These are phyloP conservation scores for Phymorhynchus buccinoides DNA, from an alignment of 1,140 invertebrate species.

Conservation along the genomic window DNA sequence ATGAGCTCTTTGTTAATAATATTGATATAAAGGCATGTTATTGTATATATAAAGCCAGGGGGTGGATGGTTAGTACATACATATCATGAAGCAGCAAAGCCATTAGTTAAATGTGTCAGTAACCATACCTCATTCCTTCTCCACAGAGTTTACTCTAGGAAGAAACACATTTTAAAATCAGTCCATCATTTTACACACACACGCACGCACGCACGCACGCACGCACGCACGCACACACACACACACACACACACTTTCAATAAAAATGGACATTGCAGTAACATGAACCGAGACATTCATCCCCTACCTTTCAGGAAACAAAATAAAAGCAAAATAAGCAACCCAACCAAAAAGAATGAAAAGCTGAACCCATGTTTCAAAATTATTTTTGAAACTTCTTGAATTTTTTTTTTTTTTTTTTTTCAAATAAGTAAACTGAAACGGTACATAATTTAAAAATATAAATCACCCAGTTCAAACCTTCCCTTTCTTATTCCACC, in stretches of 20 bases:
- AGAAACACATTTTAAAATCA: not conserved
- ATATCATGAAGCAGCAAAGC: no score
- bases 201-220: slow-evolving; percentile 2
- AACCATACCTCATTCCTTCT: no score
- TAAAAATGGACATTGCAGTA: no score
- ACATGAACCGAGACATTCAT: not conserved
- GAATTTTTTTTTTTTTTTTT: not conserved
- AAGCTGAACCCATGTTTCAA: no score
- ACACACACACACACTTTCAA: not conserved
- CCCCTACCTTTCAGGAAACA: not conserved
- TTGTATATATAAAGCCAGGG: no score
- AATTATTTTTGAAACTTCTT: no score
- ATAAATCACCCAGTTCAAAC: no score
- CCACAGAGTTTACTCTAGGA: not conserved
- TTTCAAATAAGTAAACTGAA: not conserved
- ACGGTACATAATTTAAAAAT: no score
- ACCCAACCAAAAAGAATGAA: slow-evolving; percentile 7
- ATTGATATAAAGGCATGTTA: no score
- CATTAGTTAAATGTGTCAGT: no score
- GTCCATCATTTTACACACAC: not conserved
- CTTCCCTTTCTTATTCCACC: no score
- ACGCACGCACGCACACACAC: not conserved
- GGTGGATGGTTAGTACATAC: no score
- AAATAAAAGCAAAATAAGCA: slow-evolving; percentile 24
- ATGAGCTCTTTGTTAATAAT: not conserved